Evolutionary conservation across 1,140 invertebrate species (phyloP).

Genomic region (Steinernema khuongi): DNA sequence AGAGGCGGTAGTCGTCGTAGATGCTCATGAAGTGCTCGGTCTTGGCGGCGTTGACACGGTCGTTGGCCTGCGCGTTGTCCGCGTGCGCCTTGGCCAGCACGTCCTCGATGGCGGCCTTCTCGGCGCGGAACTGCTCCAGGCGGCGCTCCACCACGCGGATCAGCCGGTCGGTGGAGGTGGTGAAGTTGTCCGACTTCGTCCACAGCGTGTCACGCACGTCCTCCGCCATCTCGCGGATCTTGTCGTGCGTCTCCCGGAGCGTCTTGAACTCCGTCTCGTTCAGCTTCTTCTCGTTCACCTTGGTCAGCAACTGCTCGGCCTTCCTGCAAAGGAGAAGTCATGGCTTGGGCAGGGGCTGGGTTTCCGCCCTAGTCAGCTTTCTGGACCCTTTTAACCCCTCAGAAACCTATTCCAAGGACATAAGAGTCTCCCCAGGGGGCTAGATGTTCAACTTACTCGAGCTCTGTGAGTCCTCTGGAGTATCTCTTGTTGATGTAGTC

Average conservation of each 20-base stretch:
- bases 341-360: no score
- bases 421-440: no score
- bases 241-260: slow-evolving; percentile 29
- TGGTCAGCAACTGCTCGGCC: slow-evolving; percentile 42
- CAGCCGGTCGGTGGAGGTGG: slow-evolving; percentile 36
- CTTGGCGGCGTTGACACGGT: slow-evolving; percentile 36
- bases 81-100: slow-evolving; percentile 32
- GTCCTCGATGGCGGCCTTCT: slow-evolving; percentile 37
- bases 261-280: slow-evolving; percentile 51
- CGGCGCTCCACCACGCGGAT: slow-evolving; percentile 31
- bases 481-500: slow-evolving; percentile 47
- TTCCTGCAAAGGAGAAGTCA: slow-evolving; percentile 40
- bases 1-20: slow-evolving; percentile 37
- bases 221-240: slow-evolving; percentile 41
- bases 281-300: slow-evolving; percentile 50
- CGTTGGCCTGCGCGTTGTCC: slow-evolving; percentile 33
- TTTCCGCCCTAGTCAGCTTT: no score
- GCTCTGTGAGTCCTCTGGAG: slow-evolving; percentile 44
- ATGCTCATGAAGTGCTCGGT: slow-evolving; percentile 31
- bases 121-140: slow-evolving; percentile 35
- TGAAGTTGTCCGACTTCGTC: slow-evolving; percentile 43
- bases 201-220: slow-evolving; percentile 49
- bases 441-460: slow-evolving; percentile 20
- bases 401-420: no score
- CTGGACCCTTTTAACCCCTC: no score